Base-by-base conservation (phyloP, 2,113 vertebrate species). In the Xyliphius kryptos region DNA sequence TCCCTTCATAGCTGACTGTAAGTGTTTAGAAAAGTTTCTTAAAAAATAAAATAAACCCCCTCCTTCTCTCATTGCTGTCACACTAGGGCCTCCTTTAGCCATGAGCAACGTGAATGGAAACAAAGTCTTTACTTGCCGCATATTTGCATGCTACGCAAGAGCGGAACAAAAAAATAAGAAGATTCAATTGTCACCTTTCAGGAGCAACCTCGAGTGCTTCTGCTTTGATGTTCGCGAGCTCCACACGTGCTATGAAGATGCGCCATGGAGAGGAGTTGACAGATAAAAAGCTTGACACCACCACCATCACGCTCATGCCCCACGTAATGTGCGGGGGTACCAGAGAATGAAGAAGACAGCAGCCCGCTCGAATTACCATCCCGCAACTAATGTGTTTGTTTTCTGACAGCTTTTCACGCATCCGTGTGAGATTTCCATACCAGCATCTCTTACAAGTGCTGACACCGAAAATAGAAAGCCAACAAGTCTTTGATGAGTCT, bases 121-220 rank as follows among this genome's bases (percentile, higher is more conserved):
- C 46, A 46, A 63, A 69, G 51, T 58, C 73, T 68, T 51, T 71
- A 61, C 69, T 68, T 68, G 37, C 51, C 15, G 67, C 63, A 52
- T 62, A 37, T 71, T 61, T 62, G 63, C 72, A 65, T 61, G 53
- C 63, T 60, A 48, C 58, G 21, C 69, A 56, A 66, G 47, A 62
- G 20, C 9, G 2, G 9, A 10, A 1, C 11, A 22, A 49, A 16
- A 49, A 48, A 54, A 61, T 32, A 62, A 70, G 74, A 75, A 64
- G 72, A 53, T 77, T 76, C 73, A 79, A 74, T 74, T 74, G 71
- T 79, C 75, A 72, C 75, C 74, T 72, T 72, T 70, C 77, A 64
- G 58, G 65, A 72, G 48, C 56, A 67, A 67, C 65, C 69, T 69
- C 56, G 51, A 78, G 58, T 74, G 55, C 67, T 68, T 44, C 19